Percentiles rank a stretch among this genome's conserved stretches.
These are phyloP conservation scores for Matsumurasca onukii DNA, from an alignment of 1,140 invertebrate genomes.

Conservation along the genomic window DNA sequence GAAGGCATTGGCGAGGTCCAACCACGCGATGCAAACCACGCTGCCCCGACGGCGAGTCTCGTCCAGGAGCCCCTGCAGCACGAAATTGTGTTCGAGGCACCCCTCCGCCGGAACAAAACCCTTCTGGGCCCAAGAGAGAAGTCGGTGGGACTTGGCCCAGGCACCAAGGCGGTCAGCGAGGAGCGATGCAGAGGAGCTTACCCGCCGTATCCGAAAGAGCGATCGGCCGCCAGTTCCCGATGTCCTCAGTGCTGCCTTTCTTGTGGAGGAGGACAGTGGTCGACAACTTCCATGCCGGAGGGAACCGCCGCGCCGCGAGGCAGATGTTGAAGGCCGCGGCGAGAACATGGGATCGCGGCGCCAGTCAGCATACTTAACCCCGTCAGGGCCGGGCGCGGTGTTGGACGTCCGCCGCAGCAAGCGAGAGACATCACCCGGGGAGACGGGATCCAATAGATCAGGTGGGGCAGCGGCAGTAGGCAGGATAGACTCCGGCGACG, in stretches of 20 bases:
- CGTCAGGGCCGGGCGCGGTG: constrained; percentile 6
- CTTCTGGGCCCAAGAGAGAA: not conserved
- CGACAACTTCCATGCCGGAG: not conserved
- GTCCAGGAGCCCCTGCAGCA: not conserved
- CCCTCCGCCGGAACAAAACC: constrained; percentile 3
- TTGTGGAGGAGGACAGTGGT: not conserved
- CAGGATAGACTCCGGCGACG: not conserved
- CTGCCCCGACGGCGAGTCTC: not conserved
- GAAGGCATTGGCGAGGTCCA: constrained; percentile 9
- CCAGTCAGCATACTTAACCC: not conserved
- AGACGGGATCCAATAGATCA: not conserved
- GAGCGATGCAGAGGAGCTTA: constrained; percentile 28
- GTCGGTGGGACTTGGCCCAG: not conserved
- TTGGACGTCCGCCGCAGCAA: not conserved
- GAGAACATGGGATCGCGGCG: not conserved
- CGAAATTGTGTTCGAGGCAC: constrained; percentile 1
- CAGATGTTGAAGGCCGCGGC: not conserved
- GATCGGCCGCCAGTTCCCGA: not conserved
- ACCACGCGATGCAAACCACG: not conserved
- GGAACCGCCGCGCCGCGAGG: not conserved
- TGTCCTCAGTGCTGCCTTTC: not conserved
- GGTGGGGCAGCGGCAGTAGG: not conserved
- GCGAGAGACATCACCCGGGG: not conserved
- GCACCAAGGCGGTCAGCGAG: not conserved
- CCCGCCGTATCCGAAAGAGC: not conserved